Evolutionary conservation across 2,888 invertebrate species (phyloP).

Genomic region (Nebria brevicollis): DNA sequence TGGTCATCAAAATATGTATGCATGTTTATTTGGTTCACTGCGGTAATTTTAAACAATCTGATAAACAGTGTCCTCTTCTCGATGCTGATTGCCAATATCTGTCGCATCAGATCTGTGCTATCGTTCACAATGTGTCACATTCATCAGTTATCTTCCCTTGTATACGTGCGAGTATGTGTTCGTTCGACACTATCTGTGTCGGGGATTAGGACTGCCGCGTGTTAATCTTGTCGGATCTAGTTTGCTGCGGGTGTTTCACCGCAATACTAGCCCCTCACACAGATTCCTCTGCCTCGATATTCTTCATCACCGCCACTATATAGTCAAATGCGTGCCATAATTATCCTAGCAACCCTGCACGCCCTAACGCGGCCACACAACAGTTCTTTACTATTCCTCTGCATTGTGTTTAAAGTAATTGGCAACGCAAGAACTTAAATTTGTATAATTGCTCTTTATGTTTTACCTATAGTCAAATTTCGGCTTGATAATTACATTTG

Average conservation of each 20-base stretch:
- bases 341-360: not conserved
- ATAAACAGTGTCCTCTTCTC: not conserved
- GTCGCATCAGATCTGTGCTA: not conserved
- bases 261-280: not conserved
- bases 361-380: not conserved
- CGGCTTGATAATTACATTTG: too few species aligned
- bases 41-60: not conserved
- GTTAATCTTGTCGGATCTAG: slow-evolving; percentile 44
- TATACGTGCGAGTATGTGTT: slow-evolving; percentile 17
- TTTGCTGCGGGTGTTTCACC: slow-evolving; percentile 29
- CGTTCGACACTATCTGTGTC: slow-evolving; percentile 27
- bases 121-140: slow-evolving; percentile 28
- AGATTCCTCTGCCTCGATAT: not conserved
- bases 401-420: slow-evolving; percentile 1
- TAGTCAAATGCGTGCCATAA: not conserved
- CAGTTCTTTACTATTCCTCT: not conserved
- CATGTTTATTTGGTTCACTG: not conserved
- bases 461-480: too few species aligned
- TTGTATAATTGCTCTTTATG: not conserved
- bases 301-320: not conserved
- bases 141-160: slow-evolving; percentile 25
- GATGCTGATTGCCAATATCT: not conserved
- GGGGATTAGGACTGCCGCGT: slow-evolving; percentile 37
- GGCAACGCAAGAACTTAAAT: not conserved
- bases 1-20: not conserved